These are phyloP conservation scores for Chelonus insularis DNA, from an alignment of 1,140 invertebrate species.

Conservation along the genomic window DNA sequence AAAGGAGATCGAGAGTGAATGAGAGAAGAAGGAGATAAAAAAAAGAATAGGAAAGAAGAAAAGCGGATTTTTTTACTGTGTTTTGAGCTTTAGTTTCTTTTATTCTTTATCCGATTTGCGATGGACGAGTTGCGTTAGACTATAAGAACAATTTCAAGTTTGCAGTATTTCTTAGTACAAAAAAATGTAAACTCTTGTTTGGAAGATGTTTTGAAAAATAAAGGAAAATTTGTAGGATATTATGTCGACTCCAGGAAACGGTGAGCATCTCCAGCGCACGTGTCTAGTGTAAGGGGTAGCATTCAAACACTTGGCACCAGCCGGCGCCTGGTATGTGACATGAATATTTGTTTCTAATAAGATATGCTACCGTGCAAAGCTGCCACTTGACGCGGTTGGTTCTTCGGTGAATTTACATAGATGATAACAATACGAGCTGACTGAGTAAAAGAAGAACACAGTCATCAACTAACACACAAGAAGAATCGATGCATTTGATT, in stretches of 20 bases:
- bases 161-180: too few relatives aligned
- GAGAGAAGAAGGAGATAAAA: too few relatives aligned
- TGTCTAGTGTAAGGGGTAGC: constrained; percentile 46
- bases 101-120: too few relatives aligned
- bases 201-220: not conserved
- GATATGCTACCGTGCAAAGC: constrained; percentile 51
- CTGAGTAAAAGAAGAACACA: not conserved
- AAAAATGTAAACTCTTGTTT: not conserved
- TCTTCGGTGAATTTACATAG: constrained; percentile 6
- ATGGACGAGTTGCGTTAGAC: too few relatives aligned
- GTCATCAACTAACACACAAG: not conserved
- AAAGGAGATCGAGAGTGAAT: too few relatives aligned
- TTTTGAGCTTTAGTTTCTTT: too few relatives aligned
- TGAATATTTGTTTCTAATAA: constrained; percentile 62
- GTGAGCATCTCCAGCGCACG: constrained; percentile 36
- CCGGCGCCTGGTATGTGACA: constrained; percentile 59
- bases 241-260: constrained; percentile 15
- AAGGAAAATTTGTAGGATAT: constrained; percentile 13
- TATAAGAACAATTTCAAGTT: too few relatives aligned
- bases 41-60: too few relatives aligned
- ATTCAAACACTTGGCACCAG: constrained; percentile 61
- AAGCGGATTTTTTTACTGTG: too few relatives aligned
- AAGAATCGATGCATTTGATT: constrained; percentile 1
- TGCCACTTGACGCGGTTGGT: constrained; percentile 45
- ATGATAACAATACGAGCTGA: not conserved